Evolutionary conservation across 2,113 vertebrate species (phyloP), one percentile per base, ranked within the genome.

Genomic region (Pheucticus melanocephalus): DNA sequence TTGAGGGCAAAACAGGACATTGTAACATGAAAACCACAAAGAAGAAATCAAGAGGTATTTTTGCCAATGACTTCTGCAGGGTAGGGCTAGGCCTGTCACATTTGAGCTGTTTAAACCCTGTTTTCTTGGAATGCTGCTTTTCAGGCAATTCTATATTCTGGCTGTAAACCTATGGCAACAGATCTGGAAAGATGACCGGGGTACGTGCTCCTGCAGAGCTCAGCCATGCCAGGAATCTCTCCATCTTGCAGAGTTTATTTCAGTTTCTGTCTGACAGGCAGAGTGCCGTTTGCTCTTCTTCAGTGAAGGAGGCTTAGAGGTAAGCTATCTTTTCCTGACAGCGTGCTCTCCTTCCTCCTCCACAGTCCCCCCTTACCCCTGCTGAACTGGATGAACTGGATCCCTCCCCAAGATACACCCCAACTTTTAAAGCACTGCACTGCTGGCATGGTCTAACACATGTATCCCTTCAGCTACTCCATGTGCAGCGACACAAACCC

Each of bases 331-430:
- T 73, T 57, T 39, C 47, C 44, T 86, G 68, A 82, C 19, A 69
- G 44, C 27, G 0, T 0, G 2, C 51, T 44, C 3, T 12, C 10
- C 77, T 50, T 79, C 53, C 70, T 95, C 40, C 83, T 45, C 56
- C 45, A 66, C 2, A 1, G 15, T 81, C 44, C 53, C 86, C 86
- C 48, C 44, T 78, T 42, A 48, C 53, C 75, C 75, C 78, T 69
- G 90, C 64, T 54, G 76, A 90, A 88, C 94, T 94, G 92, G 94
- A 94, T 33, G 25, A 65, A 77, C 82, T 92, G 83, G 77, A 94
- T 93, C 57, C 47, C 71, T 92, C 71, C 80, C 66, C 51, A 79
- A 96, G 96, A 94, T 96, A 95, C 73, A 91, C 75, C 90, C 75
- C 60, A 53, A 77, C n/a, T 72, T 88, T 64, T 71, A 72, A 94